Evolutionary conservation across 1,140 invertebrate species (phyloP).

Genomic region (Popillia japonica): DNA sequence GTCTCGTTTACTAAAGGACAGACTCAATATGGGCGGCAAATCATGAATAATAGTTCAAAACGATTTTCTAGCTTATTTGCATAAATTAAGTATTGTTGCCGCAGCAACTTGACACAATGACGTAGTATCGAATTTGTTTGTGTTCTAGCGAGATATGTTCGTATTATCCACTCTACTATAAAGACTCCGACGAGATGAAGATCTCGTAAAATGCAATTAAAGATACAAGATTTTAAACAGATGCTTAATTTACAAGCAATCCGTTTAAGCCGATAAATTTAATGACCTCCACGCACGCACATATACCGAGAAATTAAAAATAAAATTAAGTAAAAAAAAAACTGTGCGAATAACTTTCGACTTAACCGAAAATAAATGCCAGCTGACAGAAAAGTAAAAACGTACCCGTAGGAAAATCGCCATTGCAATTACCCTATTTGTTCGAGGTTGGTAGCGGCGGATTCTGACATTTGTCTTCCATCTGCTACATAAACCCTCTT

Average conservation of each 20-base stretch:
- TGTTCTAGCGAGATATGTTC: no score
- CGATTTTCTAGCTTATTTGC: no score
- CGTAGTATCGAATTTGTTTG: not conserved
- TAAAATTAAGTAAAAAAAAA: not conserved
- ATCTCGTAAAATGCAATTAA: slow-evolving; percentile 20
- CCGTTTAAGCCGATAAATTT: not conserved
- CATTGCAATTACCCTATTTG: not conserved
- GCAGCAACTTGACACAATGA: not conserved
- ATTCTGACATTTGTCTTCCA: not conserved
- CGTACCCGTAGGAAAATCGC: not conserved
- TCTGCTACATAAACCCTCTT: not conserved
- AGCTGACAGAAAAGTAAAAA: slow-evolving; percentile 15
- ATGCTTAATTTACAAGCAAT: slow-evolving; percentile 9
- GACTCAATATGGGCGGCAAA: no score
- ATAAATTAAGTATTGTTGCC: no score
- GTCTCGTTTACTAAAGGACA: no score
- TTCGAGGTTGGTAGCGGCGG: not conserved
- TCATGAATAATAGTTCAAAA: no score
- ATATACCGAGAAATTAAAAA: not conserved
- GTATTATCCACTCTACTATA: no score
- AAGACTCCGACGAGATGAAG: not conserved
- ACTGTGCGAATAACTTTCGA: slow-evolving; percentile 20
- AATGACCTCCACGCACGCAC: slow-evolving; percentile 12
- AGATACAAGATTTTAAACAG: not conserved
- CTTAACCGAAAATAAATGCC: slow-evolving; percentile 12